Percentiles rank a stretch among this genome's conserved stretches.
Evolutionary conservation across 1,140 invertebrate genomes (phyloP).

Genomic region (Papilio polytes): DNA sequence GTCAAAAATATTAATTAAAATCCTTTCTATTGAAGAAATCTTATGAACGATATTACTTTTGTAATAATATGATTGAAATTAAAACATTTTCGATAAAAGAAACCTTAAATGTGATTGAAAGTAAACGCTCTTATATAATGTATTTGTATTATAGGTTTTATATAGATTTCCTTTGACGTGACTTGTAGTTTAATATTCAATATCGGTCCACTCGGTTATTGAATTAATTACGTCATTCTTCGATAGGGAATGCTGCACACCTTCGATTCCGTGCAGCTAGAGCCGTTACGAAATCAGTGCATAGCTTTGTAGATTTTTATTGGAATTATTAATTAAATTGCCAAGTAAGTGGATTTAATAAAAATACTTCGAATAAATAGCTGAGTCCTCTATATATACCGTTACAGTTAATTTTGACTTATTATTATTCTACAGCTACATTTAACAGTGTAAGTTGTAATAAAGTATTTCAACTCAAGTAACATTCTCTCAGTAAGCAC

Average conservation of each 20-base stretch:
- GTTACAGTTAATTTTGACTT: not conserved
- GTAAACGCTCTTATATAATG: not conserved
- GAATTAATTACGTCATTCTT: not conserved
- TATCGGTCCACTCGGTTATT: not conserved
- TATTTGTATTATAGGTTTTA: not conserved
- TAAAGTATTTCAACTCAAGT: not conserved
- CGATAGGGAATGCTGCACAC: not conserved
- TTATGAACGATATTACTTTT: not conserved
- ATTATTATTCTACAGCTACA: not conserved
- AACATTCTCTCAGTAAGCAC: not conserved
- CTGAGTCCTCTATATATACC: not conserved
- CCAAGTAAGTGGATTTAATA: too few species aligned
- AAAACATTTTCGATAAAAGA: conserved; percentile 6
- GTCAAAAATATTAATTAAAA: not conserved
- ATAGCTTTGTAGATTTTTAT: too few species aligned
- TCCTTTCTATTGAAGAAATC: not conserved
- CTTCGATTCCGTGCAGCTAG: not conserved
- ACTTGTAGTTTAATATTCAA: conserved; percentile 11
- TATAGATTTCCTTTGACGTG: not conserved
- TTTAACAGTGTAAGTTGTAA: not conserved
- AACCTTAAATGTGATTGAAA: not conserved
- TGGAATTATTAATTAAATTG: too few species aligned
- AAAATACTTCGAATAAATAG: too few species aligned
- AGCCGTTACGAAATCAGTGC: not conserved
- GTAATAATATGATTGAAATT: not conserved